Conservation (phyloP, 1,140 invertebrate genomes). For the Dinoponera quadriceps region DNA sequence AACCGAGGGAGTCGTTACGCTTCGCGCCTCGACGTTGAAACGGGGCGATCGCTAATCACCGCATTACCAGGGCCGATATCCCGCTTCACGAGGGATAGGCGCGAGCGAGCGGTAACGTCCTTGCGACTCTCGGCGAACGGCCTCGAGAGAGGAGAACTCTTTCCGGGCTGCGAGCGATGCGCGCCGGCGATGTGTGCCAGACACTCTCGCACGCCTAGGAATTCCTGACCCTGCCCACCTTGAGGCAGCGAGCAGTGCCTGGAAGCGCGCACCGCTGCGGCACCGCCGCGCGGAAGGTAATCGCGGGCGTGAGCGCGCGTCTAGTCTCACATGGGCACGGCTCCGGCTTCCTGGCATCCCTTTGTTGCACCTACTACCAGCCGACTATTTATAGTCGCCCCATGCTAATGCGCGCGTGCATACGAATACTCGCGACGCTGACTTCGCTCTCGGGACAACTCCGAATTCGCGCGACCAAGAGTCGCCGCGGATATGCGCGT, state of each 20-base stretch:
- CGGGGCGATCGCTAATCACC: constrained; percentile 29
- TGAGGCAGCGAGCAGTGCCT: constrained; percentile 62
- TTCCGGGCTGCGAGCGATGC: constrained; percentile 76
- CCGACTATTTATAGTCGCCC: constrained; percentile 72
- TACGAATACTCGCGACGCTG: constrained; percentile 41
- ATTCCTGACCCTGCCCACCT: constrained; percentile 82
- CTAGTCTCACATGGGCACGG: constrained; percentile 70
- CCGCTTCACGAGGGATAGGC: constrained; percentile 35
- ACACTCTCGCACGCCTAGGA: constrained; percentile 78
- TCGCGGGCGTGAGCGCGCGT: constrained; percentile 71
- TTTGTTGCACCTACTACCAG: constrained; percentile 77
- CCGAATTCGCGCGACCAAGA: constrained; percentile 20
- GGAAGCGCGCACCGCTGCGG: constrained; percentile 66
- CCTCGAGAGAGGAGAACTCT: constrained; percentile 79
- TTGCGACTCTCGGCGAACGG: constrained; percentile 79
- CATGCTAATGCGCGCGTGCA: constrained; percentile 45
- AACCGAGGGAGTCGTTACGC: too few species aligned
- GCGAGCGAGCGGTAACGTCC: constrained; percentile 69
- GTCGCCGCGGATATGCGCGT: too few species aligned
- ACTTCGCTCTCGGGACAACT: constrained; percentile 23
- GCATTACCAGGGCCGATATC: constrained; percentile 14
- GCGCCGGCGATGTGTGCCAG: constrained; percentile 75
- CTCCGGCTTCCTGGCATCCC: constrained; percentile 73
- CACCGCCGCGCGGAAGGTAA: constrained; percentile 66
- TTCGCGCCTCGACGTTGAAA: neutral